Percentiles rank a stretch among this genome's conserved stretches.
Conservation (phyloP, 2,113 vertebrate genomes). For the Suricata suricatta region DNA sequence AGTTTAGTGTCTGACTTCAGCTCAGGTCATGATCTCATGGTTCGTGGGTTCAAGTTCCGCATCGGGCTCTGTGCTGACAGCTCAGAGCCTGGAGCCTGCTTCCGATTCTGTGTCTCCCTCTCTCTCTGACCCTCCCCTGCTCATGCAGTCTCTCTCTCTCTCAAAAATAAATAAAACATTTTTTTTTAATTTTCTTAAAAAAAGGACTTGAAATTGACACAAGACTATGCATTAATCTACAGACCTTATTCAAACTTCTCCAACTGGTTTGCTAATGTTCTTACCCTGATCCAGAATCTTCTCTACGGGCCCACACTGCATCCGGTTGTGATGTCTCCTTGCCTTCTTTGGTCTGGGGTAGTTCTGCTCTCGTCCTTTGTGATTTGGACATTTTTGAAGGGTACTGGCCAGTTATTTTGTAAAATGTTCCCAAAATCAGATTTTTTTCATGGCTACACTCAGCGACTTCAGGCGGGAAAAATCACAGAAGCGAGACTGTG, state of each 20-base stretch:
- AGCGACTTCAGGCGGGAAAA: not conserved
- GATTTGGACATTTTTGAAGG: not conserved
- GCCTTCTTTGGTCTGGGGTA: accelerated
- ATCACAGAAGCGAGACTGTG: not conserved
- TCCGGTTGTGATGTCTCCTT: not conserved
- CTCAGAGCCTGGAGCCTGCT: no score
- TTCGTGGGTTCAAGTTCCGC: no score
- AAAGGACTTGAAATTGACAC: not conserved
- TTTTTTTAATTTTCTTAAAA: no score
- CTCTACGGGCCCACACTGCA: no score
- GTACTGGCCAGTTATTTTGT: not conserved
- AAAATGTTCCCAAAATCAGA: not conserved
- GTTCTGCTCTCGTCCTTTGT: not conserved
- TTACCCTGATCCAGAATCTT: not conserved
- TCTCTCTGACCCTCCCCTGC: no score
- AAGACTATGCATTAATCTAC: not conserved
- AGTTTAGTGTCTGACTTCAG: no score
- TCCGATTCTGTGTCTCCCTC: no score
- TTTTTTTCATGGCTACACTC: not conserved
- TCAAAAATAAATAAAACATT: no score
- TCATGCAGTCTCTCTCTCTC: no score
- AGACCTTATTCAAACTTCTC: not conserved
- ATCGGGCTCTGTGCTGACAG: no score
- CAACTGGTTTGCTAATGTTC: accelerated
- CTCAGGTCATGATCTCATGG: no score